Base-by-base conservation (phyloP, 2,113 vertebrate species). In the Candoia aspera region DNA sequence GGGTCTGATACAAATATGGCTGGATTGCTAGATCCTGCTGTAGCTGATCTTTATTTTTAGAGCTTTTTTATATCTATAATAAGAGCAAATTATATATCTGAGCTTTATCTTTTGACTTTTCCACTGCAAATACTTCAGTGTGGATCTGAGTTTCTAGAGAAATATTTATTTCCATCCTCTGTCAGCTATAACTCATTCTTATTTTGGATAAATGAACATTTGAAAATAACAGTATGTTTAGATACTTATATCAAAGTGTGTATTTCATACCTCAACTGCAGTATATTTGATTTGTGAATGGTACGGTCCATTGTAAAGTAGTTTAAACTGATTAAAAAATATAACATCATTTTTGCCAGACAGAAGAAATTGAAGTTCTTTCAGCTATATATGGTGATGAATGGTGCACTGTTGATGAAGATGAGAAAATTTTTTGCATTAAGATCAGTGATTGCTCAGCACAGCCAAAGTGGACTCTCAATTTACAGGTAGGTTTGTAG, bases 291-390 rank as follows among this genome's bases (percentile, higher is more conserved):
- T 21, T 19, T 87, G 33, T 73, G 6, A 87, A 46, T 29, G 10
- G 17, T 46, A 86, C 6, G 55, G 37, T 21, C 12, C 24, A 58
- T 0, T 3, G 26, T 68, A 64, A 37, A 91, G 57, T 89, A 88
- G 55, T 83, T 92, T 88, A 79, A 79, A 79, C 29, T 68, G n/a
- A 68, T n/a, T 68, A 68, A 19, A 79, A 42, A 42, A 49, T 21
- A 21, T 79, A 79, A 1, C 0, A 0, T 86, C 26, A 46, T 89
- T 91, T 86, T 90, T 93, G 87, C 33, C 85, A 99, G 99, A 98
- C 98, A n/a, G 99, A 99, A 96, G 99, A 99, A 97, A 98, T 99
- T 1, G 99, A 99, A 97, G 99, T 99, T 6, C 97, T 99, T 93
- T 98, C 99, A 5, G 98, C 99, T 3, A 99, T 99, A 95, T 99